Percentiles rank a stretch among this genome's conserved stretches.
These are phyloP conservation scores for Ditula angustiorana DNA, from an alignment of 2,888 invertebrate species.

Conservation along the genomic window DNA sequence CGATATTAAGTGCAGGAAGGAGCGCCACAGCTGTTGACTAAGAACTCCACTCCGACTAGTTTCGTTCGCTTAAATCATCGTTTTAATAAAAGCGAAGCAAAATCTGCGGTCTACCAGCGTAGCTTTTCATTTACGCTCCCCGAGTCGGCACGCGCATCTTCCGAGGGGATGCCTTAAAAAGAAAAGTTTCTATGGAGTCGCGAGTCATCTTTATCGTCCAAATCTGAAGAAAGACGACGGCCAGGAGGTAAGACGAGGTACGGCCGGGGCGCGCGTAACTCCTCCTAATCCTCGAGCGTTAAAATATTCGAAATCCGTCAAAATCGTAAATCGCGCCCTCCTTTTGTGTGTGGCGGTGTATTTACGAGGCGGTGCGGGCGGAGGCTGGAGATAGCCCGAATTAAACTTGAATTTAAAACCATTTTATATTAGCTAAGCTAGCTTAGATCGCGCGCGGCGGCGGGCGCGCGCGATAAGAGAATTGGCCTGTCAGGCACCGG, in stretches of 20 bases:
- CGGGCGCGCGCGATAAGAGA: conserved; percentile 91
- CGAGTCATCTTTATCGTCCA: conserved; percentile 35
- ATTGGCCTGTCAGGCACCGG: conserved; percentile 95
- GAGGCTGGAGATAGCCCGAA: conserved; percentile 82
- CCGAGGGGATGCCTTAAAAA: conserved; percentile 9
- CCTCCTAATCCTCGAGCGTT: conserved; percentile 66
- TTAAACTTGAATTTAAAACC: conserved; percentile 86
- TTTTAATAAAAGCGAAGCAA: conserved; percentile 63
- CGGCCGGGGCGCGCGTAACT: conserved; percentile 53
- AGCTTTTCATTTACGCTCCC: conserved; percentile 7
- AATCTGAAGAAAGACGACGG: conserved; percentile 36
- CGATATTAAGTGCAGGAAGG: conserved; percentile 50
- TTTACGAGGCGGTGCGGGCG: conserved; percentile 66
- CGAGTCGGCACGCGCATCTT: neutral
- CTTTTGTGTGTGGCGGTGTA: conserved; percentile 76
- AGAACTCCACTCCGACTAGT: conserved; percentile 47
- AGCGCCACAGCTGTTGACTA: conserved; percentile 49
- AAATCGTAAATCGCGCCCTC: conserved; percentile 80
- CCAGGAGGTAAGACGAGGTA: conserved; percentile 27
- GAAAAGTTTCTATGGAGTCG: conserved; percentile 18
- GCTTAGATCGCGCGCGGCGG: conserved; percentile 84
- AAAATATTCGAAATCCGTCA: conserved; percentile 82
- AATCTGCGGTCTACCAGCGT: neutral
- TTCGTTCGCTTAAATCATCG: conserved; percentile 58
- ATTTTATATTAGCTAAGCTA: conserved; percentile 86